Conservation (phyloP, 2,888 invertebrate species). For the Sinhomidia bicolor region DNA sequence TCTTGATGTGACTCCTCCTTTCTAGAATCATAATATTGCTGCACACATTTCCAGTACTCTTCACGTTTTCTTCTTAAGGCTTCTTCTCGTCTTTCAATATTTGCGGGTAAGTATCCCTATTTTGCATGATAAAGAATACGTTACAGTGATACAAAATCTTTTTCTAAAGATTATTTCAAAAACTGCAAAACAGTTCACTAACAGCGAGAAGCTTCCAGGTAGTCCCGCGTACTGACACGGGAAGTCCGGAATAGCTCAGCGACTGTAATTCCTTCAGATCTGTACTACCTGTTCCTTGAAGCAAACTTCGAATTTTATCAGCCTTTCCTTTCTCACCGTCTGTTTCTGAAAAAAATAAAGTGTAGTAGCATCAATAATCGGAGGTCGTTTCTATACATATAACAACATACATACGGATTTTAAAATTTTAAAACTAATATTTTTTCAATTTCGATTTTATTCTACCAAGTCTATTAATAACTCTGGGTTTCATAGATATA, state of each 20-base stretch:
- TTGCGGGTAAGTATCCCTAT: conserved; percentile 97
- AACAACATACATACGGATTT: not conserved
- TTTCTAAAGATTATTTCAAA: not conserved
- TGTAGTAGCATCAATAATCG: too few species aligned
- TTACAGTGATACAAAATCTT: not conserved
- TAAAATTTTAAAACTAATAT: not conserved
- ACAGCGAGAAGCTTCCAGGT: conserved; percentile 87
- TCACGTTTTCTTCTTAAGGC: conserved; percentile 95
- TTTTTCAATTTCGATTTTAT: not conserved
- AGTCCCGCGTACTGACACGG: conserved; percentile 89
- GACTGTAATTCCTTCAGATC: conserved; percentile 94
- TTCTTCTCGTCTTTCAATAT: conserved; percentile 92
- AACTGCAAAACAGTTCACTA: conserved; percentile 81
- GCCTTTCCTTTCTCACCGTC: conserved; percentile 86
- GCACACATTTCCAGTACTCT: conserved; percentile 97
- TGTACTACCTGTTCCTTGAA: conserved; percentile 87
- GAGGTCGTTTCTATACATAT: not conserved
- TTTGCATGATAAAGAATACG: not conserved
- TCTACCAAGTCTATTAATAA: conserved; percentile 77
- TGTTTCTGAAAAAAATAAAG: conserved; percentile 80
- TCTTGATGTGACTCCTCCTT: conserved; percentile 94
- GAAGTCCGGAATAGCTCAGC: conserved; percentile 98
- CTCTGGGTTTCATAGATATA: conserved; percentile 74
- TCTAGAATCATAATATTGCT: conserved; percentile 97
- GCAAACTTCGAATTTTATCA: conserved; percentile 91